Conservation (phyloP, 2,113 vertebrate genomes). For the Pterocles burchelli region DNA sequence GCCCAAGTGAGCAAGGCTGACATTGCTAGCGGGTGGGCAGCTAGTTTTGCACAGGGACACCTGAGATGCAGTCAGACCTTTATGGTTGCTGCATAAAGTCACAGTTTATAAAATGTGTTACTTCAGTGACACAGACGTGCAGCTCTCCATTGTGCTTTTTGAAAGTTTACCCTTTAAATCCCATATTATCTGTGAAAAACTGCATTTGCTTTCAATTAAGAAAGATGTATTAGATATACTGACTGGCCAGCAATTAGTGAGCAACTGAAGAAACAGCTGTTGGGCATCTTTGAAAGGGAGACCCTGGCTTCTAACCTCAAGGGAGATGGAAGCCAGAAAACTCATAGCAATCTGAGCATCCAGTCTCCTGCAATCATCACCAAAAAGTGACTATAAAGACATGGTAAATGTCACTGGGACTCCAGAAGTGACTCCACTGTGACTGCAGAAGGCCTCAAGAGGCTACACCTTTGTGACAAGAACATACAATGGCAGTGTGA, state of each 20-base stretch:
- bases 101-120: background rate
- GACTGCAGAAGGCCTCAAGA: background rate
- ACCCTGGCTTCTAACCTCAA: background rate
- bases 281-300: background rate
- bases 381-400: background rate
- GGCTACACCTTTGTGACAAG: background rate
- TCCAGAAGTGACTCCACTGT: background rate
- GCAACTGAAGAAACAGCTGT: constrained; percentile 9
- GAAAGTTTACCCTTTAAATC: background rate
- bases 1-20: background rate
- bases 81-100: background rate
- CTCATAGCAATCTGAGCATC: fast-evolving
- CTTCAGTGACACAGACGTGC: background rate
- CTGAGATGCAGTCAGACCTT: background rate
- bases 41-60: background rate
- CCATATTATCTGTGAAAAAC: background rate
- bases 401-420: background rate
- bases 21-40: background rate
- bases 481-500: background rate
- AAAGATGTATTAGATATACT: background rate
- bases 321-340: background rate
- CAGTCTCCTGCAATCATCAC: background rate
- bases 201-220: background rate
- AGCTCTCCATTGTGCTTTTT: background rate
- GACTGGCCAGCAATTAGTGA: background rate